Evolutionary conservation across 1,140 invertebrate species (phyloP).

Genomic region (Sitodiplosis mosellana): DNA sequence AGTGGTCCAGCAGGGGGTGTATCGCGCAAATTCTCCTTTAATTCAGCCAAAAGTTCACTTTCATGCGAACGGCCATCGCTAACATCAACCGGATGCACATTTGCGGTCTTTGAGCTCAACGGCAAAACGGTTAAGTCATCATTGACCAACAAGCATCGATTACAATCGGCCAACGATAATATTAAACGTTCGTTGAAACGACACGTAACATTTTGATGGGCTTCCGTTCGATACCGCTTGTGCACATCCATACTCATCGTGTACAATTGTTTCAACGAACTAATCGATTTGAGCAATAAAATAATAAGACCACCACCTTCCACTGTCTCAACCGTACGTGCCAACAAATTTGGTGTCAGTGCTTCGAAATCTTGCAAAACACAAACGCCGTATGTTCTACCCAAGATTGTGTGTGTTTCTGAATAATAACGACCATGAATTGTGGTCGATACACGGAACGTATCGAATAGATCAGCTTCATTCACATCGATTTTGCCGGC

Average conservation of each 20-base stretch:
- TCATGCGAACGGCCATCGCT: slow-evolving; percentile 27
- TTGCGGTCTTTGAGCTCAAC: slow-evolving; percentile 71
- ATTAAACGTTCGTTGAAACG: slow-evolving; percentile 96
- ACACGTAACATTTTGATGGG: slow-evolving; percentile 78
- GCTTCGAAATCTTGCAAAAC: slow-evolving; percentile 98
- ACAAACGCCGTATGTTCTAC: slow-evolving; percentile 95
- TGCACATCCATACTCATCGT: slow-evolving; percentile 99
- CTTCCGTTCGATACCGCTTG: slow-evolving; percentile 83
- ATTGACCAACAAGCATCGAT: slow-evolving; percentile 81
- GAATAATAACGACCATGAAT: slow-evolving; percentile 96
- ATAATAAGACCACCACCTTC: slow-evolving; percentile 94
- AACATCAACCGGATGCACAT: slow-evolving; percentile 49
- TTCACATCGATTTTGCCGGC: slow-evolving; percentile 78
- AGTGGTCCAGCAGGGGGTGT: slow-evolving; percentile 80
- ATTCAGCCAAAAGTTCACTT: slow-evolving; percentile 35
- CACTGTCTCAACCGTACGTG: slow-evolving; percentile 94
- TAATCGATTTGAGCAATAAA: slow-evolving; percentile 66
- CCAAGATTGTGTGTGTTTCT: slow-evolving; percentile 95
- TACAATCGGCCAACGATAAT: slow-evolving; percentile 73
- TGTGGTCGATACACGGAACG: slow-evolving; percentile 89
- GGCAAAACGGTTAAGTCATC: slow-evolving; percentile 86
- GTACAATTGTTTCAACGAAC: slow-evolving; percentile 85
- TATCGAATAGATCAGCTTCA: slow-evolving; percentile 93
- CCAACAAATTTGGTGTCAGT: slow-evolving; percentile 93
- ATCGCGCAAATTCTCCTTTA: slow-evolving; percentile 59